Conservation (phyloP, 2,113 vertebrate species). For the Nicator chloris region DNA sequence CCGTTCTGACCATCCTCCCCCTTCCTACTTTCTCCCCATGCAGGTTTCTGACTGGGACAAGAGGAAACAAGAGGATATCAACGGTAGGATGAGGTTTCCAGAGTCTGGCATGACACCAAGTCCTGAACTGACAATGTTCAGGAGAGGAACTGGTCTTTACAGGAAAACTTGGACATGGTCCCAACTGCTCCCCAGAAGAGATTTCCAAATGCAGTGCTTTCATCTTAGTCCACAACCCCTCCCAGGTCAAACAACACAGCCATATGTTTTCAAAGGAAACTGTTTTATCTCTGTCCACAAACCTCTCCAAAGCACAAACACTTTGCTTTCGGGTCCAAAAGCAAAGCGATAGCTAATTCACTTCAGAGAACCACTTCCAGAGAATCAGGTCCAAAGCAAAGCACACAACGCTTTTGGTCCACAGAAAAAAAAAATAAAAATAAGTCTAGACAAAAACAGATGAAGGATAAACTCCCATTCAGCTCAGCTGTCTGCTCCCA, state of each 20-base stretch:
- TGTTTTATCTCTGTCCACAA: slow-evolving; percentile 50
- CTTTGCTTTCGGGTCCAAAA: background rate
- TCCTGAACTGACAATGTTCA: background rate
- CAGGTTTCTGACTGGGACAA: background rate
- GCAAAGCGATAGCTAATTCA: background rate
- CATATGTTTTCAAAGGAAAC: slow-evolving; percentile 37
- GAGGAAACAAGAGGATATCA: background rate
- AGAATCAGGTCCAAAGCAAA: slow-evolving; percentile 26
- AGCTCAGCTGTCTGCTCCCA: background rate
- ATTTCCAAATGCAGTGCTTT: background rate
- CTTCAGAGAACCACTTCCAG: background rate
- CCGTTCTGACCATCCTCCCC: rapidly evolving
- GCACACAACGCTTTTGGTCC: background rate
- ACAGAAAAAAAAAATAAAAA: background rate
- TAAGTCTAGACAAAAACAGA: background rate
- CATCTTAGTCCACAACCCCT: slow-evolving; percentile 12
- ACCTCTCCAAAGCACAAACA: slow-evolving; percentile 26
- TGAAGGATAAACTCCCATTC: background rate
- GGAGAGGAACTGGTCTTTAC: background rate
- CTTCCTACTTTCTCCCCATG: background rate
- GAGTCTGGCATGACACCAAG: background rate
- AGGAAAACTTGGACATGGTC: background rate
- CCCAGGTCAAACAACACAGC: slow-evolving; percentile 17
- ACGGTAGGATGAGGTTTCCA: background rate
- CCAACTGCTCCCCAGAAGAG: background rate